phyloP scores from a whole-genome alignment of 2,797 vertebrate species.

The Hippoglossus hippoglossus region DNA sequence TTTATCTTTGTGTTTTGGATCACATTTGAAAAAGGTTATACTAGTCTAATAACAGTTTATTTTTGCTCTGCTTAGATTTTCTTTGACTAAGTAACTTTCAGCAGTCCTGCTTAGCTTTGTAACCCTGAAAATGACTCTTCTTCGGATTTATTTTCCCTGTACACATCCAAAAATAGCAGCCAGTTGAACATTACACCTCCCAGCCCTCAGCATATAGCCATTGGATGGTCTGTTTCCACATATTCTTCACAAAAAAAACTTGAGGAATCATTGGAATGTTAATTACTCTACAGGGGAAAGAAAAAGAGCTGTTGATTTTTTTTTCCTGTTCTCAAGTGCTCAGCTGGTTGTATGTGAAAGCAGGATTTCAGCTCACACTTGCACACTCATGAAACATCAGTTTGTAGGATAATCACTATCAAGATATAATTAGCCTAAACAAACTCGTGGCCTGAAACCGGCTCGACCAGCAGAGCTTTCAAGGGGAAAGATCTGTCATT shows the following conservation, averaged over 20 bases:
- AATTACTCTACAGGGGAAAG: conserved; percentile 72
- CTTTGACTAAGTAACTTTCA: background rate
- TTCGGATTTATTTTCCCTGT: conserved; percentile 63
- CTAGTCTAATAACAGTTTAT: conserved; percentile 8
- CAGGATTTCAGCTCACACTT: conserved; percentile 32
- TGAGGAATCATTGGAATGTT: conserved; percentile 84
- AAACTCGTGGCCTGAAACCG: conserved; percentile 66
- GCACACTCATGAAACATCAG: conserved; percentile 18
- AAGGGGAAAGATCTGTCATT: conserved; percentile 43
- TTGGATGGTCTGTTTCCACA: conserved; percentile 65
- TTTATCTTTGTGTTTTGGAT: background rate
- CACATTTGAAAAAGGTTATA: background rate
- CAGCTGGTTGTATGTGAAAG: conserved; percentile 44
- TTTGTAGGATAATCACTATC: conserved; percentile 41
- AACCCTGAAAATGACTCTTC: conserved; percentile 44
- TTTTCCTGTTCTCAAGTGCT: conserved; percentile 29
- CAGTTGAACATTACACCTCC: conserved; percentile 52
- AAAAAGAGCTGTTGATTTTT: conserved; percentile 52
- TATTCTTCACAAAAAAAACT: conserved; percentile 74
- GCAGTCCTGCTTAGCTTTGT: conserved; percentile 27
- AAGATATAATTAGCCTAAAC: conserved; percentile 66
- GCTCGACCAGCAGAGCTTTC: conserved; percentile 61
- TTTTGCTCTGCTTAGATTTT: background rate
- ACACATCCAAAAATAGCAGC: conserved; percentile 74
- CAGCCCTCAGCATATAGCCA: conserved; percentile 30